Evolutionary conservation across 2,888 invertebrate species (phyloP), one percentile per base, ranked within the genome.

Genomic region (Monopis laevigella): DNA sequence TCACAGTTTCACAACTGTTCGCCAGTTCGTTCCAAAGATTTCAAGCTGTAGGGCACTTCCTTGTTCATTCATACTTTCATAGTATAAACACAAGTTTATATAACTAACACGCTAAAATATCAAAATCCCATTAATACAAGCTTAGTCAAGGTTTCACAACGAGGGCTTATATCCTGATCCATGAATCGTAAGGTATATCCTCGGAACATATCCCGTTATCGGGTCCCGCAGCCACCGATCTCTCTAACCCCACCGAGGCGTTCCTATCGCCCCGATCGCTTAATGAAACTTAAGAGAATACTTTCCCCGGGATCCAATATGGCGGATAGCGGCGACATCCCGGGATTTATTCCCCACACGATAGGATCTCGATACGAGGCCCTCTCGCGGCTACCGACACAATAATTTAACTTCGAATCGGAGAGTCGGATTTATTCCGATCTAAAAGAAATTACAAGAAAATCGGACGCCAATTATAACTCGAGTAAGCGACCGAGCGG

Each of bases 201-300:
- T 24, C 7, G 6, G 24, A 24, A 6, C 7, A 24, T 6, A 6
- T 6, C 24, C 24, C 24, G 7, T 10, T 24, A 6, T 24, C 24
- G 24, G 7, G 24, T 5, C 5, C n/a, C 29, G 5, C n/a, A 11
- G 12, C 21, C 5, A 24, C 36, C 19, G 17, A 19, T 36, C 36
- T 36, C 34, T 14, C 3, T 24, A 14, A 11, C 16, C 34, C n/a
- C n/a, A n/a, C 29, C 39, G 8, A 39, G 12, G 21, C 29, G 17
- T 19, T 34, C 32, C 58, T 69, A 71, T 73, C 74, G 61, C 57
- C 53, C 50, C 58, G 55, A 72, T 74, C 75, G 66, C 64, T 75
- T 77, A 78, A 78, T 77, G 77, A 77, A 77, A 74, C 72, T 78
- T 68, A 73, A 73, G 74, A 71, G 72, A 69, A 70, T 68, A 70